Evolutionary conservation across 2,113 vertebrate genomes (phyloP).

Genomic region (Scomber scombrus): DNA sequence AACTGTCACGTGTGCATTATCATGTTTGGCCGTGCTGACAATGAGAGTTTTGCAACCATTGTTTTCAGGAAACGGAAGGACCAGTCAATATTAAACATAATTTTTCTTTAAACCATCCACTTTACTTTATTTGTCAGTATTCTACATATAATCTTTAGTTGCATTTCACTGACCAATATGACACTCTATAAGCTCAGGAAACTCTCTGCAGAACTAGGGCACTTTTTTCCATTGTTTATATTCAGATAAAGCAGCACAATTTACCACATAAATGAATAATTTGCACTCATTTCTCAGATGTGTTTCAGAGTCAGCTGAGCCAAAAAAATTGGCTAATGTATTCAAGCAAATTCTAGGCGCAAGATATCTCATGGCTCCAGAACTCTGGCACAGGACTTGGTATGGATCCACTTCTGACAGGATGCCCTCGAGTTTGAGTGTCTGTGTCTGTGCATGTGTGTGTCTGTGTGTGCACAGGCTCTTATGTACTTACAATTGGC

Average conservation of each 20-base stretch:
- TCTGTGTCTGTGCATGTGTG: constrained; percentile 19
- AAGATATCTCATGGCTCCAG: constrained; percentile 50
- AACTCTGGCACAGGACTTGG: constrained; percentile 61
- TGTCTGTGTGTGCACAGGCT: constrained; percentile 16
- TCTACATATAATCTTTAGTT: neutral
- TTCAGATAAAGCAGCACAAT: constrained; percentile 10
- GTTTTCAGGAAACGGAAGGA: neutral
- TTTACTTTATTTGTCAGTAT: neutral
- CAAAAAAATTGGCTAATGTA: constrained; percentile 52
- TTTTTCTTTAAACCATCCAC: neutral
- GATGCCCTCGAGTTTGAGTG: constrained; percentile 55
- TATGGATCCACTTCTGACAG: constrained; percentile 72
- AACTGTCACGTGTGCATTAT: constrained; percentile 22
- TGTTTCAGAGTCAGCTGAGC: constrained; percentile 28
- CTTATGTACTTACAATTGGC: constrained; percentile 32
- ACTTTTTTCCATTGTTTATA: neutral
- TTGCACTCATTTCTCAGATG: constrained; percentile 49
- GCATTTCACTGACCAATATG: neutral
- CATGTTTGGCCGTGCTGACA: constrained; percentile 17
- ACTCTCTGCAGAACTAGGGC: neutral
- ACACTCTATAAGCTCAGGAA: neutral
- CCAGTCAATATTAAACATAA: neutral
- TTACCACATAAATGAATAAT: constrained; percentile 41
- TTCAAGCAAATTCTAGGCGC: constrained; percentile 52
- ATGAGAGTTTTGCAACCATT: constrained; percentile 15